These are phyloP conservation scores for Gibbula magus DNA, from an alignment of 2,888 invertebrate species.

Conservation along the genomic window DNA sequence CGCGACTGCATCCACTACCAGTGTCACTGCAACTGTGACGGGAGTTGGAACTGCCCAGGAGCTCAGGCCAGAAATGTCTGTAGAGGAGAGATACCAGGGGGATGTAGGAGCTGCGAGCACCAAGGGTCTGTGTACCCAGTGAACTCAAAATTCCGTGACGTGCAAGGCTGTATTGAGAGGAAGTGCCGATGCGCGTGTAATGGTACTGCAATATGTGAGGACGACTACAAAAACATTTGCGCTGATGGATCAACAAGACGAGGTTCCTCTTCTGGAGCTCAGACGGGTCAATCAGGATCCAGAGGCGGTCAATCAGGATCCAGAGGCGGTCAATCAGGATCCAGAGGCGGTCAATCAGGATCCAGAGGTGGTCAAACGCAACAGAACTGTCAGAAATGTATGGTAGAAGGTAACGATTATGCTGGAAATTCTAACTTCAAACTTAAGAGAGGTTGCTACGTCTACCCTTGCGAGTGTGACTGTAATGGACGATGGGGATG, in stretches of 20 bases:
- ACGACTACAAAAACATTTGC: not conserved
- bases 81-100: constrained; percentile 32
- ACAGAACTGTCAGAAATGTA: constrained; percentile 51
- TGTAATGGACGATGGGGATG: constrained; percentile 46
- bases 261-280: not conserved
- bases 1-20: constrained; percentile 44
- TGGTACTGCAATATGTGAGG: constrained; percentile 22
- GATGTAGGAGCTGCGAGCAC: not conserved
- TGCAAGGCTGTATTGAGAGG: constrained; percentile 40
- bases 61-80: constrained; percentile 42
- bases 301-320: too few species aligned
- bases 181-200: constrained; percentile 26
- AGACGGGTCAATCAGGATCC: not conserved
- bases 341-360: too few species aligned
- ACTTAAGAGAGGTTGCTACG: constrained; percentile 50
- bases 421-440: constrained; percentile 51
- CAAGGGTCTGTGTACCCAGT: constrained; percentile 42
- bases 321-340: too few species aligned
- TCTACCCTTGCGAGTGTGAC: constrained; percentile 41
- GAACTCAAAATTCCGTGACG: constrained; percentile 41
- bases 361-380: not conserved
- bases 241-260: not conserved
- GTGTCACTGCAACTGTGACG: constrained; percentile 67
- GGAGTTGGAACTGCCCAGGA: constrained; percentile 55
- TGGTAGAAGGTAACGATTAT: constrained; percentile 47